Evolutionary conservation across 2,888 invertebrate species (phyloP), one percentile per base, ranked within the genome.

Genomic region (Drosophila lutescens): DNA sequence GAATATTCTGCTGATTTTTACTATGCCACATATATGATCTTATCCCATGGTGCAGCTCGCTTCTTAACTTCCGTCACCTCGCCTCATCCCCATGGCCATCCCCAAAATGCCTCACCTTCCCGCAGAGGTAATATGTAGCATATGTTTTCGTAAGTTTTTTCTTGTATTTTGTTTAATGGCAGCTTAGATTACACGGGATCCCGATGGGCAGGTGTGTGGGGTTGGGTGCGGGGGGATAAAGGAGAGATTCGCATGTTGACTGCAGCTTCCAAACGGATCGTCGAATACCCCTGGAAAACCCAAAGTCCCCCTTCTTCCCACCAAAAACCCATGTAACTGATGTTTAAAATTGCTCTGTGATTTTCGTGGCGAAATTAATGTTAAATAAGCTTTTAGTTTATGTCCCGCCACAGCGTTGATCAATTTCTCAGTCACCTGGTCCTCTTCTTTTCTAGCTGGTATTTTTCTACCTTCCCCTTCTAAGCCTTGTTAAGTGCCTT

Each of bases 281-380:
- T 34, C 30, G 20, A 8, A 10, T 38, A 41, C 40, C 8, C 2
- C 30, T 15, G 47, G 26, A 32, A 38, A 30, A 23, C 5, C n/a
- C 20, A 32, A 30, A 20, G 9, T 15, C 30, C 32, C 32, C 17
- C 38, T 5, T 5, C 4, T 8, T 2, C 41, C 32, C 20, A 0
- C 26, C 26, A n/a, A n/a, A 20, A 10, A 40, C 36, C 55, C 69
- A 60, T 85, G 87, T 87, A 84, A 87, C 87, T 82, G 85, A 84
- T 84, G 83, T 84, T 87, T 77, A 73, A 85, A 85, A 85, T 85
- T 85, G 85, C 88, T 86, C 88, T 85, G 88, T 88, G 87, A 86
- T 88, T 86, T 86, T 86, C 89, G 86, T 88, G 88, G 85, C 86
- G 88, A 88, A 86, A 86, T 86, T 86, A 86, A 86, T 86, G 85